Conservation (phyloP, 2,797 vertebrate species). For the Pipistrellus nathusii region DNA sequence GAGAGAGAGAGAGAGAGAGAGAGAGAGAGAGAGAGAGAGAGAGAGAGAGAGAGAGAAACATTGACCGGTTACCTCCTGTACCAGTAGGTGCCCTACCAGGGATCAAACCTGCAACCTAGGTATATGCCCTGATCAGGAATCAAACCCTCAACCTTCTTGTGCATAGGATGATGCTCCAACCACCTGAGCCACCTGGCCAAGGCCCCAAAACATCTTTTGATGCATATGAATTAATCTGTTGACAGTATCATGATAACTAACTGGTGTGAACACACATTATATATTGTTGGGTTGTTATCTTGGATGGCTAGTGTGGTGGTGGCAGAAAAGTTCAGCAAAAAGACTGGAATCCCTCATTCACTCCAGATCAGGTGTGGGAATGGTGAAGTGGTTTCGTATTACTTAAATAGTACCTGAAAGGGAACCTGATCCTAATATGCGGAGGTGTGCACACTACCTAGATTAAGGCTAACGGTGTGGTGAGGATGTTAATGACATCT, state of each 20-base stretch:
- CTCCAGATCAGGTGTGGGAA: neutral
- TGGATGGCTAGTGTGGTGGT: neutral
- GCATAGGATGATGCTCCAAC: no score
- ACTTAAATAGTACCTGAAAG: neutral
- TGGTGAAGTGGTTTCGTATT: neutral
- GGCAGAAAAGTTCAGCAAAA: conserved; percentile 1
- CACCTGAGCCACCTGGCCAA: no score
- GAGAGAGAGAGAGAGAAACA: no score
- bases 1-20: no score
- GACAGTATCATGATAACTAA: neutral
- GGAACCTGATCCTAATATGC: neutral
- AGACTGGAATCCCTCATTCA: neutral
- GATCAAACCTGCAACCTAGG: no score
- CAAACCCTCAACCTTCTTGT: no score
- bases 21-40: no score
- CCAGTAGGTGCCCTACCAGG: no score
- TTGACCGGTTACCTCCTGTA: no score
- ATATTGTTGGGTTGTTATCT: neutral
- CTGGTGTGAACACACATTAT: neutral
- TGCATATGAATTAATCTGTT: neutral
- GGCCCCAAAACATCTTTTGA: neutral
- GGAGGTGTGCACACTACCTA: neutral
- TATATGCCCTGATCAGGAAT: no score
- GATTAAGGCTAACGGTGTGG: neutral
- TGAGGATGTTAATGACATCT: neutral